Evolutionary conservation across 2,113 vertebrate species (phyloP).

Genomic region (Anoura caudifer): DNA sequence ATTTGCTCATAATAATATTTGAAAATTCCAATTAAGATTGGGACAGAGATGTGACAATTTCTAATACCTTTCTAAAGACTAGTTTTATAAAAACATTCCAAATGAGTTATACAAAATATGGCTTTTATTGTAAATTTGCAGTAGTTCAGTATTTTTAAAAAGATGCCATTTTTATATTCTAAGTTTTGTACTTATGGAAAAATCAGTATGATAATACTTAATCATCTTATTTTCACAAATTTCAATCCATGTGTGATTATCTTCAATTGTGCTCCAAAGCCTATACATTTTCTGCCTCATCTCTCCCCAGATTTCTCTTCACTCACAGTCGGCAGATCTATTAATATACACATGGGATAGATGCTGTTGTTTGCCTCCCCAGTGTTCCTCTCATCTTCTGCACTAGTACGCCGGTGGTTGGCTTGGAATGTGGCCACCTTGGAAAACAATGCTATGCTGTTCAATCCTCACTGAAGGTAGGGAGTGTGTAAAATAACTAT

Average conservation of each 20-base stretch:
- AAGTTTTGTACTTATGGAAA: not conserved
- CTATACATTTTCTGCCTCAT: not conserved
- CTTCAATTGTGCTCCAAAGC: not conserved
- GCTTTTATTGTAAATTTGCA: not conserved
- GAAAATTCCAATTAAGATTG: constrained; percentile 47
- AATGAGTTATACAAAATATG: not conserved
- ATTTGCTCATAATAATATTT: constrained; percentile 39
- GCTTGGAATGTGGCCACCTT: not conserved
- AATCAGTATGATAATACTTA: not conserved
- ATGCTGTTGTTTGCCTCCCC: not conserved
- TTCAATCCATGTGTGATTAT: not conserved
- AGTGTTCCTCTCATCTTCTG: not conserved
- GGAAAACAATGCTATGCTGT: not conserved
- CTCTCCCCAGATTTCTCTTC: not conserved
- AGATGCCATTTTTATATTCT: not conserved
- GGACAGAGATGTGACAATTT: not conserved
- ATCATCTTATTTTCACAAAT: not conserved
- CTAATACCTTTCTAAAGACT: not conserved
- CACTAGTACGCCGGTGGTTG: fast-evolving
- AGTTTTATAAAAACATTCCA: not conserved
- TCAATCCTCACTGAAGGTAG: not conserved
- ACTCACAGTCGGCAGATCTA: not conserved
- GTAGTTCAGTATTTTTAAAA: not conserved
- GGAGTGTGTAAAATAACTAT: not conserved
- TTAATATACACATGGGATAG: not conserved